Percentiles rank a stretch among this genome's conserved stretches.
phyloP scores from a whole-genome alignment of 2,797 vertebrate species.

The Anguilla anguilla region DNA sequence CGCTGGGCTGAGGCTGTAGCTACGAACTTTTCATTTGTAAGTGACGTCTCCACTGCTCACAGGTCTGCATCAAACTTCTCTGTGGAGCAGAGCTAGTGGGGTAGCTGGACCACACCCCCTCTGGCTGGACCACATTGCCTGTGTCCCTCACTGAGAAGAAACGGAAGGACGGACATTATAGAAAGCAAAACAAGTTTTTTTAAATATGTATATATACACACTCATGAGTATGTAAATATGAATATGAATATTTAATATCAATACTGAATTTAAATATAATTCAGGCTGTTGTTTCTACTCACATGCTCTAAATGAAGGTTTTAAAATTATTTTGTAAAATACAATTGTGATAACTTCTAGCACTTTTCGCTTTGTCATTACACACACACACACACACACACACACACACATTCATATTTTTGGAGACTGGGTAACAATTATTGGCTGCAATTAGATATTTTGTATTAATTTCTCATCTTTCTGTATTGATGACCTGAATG shows the following conservation, averaged over 20 bases:
- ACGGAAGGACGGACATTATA: neutral
- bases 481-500: neutral
- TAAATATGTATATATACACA: neutral
- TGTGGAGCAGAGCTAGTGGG: constrained; percentile 64
- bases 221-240: neutral
- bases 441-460: neutral
- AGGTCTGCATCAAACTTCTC: constrained; percentile 72
- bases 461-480: neutral
- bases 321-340: neutral
- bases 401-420: neutral
- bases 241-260: neutral
- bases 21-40: neutral
- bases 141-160: neutral
- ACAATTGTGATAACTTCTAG: neutral
- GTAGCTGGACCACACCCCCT: neutral
- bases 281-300: neutral
- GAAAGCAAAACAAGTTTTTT: neutral
- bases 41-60: constrained; percentile 25
- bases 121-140: constrained; percentile 18
- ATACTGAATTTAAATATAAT: neutral
- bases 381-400: neutral
- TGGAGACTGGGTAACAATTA: neutral
- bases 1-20: neutral
- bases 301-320: neutral
- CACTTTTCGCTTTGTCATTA: neutral